These are phyloP conservation scores for Nipponia nippon DNA, from an alignment of 2,113 vertebrate species.

Conservation along the genomic window DNA sequence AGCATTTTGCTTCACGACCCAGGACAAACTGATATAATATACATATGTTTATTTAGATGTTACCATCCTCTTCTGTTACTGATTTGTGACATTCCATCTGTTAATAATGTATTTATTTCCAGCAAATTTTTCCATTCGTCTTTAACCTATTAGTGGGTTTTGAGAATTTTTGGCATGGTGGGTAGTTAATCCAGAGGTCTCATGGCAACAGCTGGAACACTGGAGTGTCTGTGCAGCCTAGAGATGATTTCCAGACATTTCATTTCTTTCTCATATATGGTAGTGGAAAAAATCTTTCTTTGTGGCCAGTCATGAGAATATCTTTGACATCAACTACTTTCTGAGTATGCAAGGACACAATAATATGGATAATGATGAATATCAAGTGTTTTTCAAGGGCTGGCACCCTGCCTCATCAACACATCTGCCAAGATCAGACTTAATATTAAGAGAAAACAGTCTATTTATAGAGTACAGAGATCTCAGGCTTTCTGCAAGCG, in stretches of 20 bases:
- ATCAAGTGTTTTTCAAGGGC: background rate
- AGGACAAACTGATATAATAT: background rate
- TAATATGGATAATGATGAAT: background rate
- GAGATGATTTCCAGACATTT: background rate
- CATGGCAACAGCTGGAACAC: background rate
- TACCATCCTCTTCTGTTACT: background rate
- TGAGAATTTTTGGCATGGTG: background rate
- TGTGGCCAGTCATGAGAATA: background rate
- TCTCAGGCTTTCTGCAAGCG: background rate
- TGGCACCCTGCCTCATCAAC: background rate
- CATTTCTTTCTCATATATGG: background rate
- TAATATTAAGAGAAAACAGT: background rate
- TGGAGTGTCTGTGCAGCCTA: background rate
- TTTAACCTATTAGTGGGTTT: slow-evolving; percentile 27
- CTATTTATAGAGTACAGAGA: background rate
- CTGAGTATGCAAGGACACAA: background rate
- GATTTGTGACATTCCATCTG: background rate
- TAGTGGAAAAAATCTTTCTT: background rate
- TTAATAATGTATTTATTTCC: slow-evolving; percentile 8
- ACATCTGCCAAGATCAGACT: background rate
- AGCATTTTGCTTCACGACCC: background rate
- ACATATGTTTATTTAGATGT: background rate
- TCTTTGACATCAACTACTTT: background rate
- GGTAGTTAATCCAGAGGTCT: background rate
- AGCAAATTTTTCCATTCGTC: background rate